Evolutionary conservation across 2,888 invertebrate species (phyloP).

Genomic region (Patella ulyssiponensis): DNA sequence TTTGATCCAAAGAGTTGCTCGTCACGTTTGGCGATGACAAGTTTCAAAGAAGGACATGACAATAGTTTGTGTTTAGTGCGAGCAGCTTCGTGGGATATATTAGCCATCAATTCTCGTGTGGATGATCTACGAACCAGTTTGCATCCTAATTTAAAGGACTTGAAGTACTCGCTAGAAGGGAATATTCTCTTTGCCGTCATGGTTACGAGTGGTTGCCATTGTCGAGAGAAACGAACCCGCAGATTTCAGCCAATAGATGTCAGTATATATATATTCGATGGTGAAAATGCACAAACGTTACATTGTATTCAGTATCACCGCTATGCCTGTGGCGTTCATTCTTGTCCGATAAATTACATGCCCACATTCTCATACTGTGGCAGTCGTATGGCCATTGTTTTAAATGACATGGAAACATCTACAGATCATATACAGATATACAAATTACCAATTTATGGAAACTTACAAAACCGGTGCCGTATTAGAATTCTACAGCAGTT

Average conservation of each 20-base stretch:
- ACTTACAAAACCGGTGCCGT: conserved; percentile 67
- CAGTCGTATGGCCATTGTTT: conserved; percentile 68
- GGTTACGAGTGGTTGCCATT: conserved; percentile 64
- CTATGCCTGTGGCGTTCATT: conserved; percentile 67
- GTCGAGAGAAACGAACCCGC: conserved; percentile 66
- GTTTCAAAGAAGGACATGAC: conserved; percentile 61
- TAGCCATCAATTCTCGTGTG: conserved; percentile 62
- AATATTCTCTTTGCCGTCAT: conserved; percentile 67
- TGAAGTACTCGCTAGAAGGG: conserved; percentile 67
- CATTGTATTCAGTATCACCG: conserved; percentile 70
- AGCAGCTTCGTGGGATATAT: conserved; percentile 59
- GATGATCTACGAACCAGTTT: conserved; percentile 61
- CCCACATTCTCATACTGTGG: conserved; percentile 69
- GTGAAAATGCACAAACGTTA: conserved; percentile 65
- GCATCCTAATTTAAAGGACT: conserved; percentile 65
- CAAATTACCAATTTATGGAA: conserved; percentile 65
- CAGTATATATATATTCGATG: conserved; percentile 68
- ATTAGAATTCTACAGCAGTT: conserved; percentile 66
- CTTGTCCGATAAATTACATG: conserved; percentile 69
- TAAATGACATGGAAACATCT: conserved; percentile 64
- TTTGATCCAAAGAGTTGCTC: conserved; percentile 70
- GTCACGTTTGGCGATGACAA: conserved; percentile 67
- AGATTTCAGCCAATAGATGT: conserved; percentile 65
- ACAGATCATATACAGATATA: conserved; percentile 69
- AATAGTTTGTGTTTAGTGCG: conserved; percentile 67